Percentiles rank a stretch among this genome's conserved stretches.
These are phyloP conservation scores for Amyelois transitella DNA, from an alignment of 1,140 invertebrate species.

Conservation along the genomic window DNA sequence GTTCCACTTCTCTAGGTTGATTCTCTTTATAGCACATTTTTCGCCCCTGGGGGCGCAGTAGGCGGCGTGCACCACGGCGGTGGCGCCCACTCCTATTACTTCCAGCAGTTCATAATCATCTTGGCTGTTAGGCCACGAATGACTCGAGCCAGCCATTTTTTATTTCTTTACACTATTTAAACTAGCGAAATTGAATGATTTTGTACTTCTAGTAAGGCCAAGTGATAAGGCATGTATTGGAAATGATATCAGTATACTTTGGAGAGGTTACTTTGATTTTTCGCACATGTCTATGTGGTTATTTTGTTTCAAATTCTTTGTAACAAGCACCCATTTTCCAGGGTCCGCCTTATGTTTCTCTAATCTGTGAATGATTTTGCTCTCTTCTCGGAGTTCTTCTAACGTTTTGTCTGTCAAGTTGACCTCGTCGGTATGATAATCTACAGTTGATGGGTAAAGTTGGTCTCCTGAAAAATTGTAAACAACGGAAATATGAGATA, in stretches of 20 bases:
- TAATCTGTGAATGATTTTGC: slow-evolving; percentile 36
- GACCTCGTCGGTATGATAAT: slow-evolving; percentile 29
- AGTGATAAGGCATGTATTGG: slow-evolving; percentile 33
- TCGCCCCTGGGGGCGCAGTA: slow-evolving; percentile 95
- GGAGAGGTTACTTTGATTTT: slow-evolving; percentile 19
- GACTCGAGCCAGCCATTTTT: slow-evolving; percentile 53
- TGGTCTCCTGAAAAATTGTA: slow-evolving; percentile 52
- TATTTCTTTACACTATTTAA: slow-evolving; percentile 4
- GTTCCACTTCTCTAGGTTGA: slow-evolving; percentile 99
- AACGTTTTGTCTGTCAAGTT: slow-evolving; percentile 36
- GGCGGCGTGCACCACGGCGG: slow-evolving; percentile 96
- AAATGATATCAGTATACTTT: slow-evolving; percentile 11
- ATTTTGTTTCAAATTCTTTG: slow-evolving; percentile 42
- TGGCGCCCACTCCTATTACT: slow-evolving; percentile 95
- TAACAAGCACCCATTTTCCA: slow-evolving; percentile 20
- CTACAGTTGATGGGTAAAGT: slow-evolving; percentile 53
- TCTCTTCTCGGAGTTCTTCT: slow-evolving; percentile 37
- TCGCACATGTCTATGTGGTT: slow-evolving; percentile 61
- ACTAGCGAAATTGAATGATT: slow-evolving; percentile 4
- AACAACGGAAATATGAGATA: too few species aligned
- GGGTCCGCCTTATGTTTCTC: slow-evolving; percentile 22
- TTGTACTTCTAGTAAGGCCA: slow-evolving; percentile 43
- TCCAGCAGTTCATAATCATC: slow-evolving; percentile 97
- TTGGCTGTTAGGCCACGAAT: slow-evolving; percentile 92
- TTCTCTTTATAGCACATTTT: slow-evolving; percentile 98